These are phyloP conservation scores for Lycia hirtaria DNA, from an alignment of 2,888 invertebrate species.

Conservation along the genomic window DNA sequence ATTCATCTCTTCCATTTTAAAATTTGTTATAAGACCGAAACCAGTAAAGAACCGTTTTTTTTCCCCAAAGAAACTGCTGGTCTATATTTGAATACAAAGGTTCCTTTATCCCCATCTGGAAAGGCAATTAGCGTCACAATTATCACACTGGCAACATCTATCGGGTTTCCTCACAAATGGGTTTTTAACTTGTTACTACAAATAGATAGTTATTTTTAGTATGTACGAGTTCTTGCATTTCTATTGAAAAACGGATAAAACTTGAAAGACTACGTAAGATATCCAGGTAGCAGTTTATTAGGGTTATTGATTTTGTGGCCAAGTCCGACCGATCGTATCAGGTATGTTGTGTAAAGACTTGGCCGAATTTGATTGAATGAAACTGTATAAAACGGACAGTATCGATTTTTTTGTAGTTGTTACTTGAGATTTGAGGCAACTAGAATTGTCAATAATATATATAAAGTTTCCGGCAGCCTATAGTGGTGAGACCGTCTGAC, in stretches of 20 bases:
- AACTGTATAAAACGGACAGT: too few relatives aligned
- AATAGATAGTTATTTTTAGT: background rate
- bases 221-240: background rate
- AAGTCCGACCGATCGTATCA: too few relatives aligned
- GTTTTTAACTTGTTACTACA: slow-evolving; percentile 10
- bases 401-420: too few relatives aligned
- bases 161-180: slow-evolving; percentile 29
- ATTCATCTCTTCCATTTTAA: background rate
- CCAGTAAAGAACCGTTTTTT: background rate
- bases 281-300: too few relatives aligned
- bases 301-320: too few relatives aligned
- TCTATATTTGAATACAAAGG: slow-evolving; percentile 28
- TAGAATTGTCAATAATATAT: too few relatives aligned
- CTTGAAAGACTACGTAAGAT: too few relatives aligned
- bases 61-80: slow-evolving; percentile 3
- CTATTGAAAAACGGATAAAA: background rate
- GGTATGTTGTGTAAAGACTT: too few relatives aligned
- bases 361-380: too few relatives aligned
- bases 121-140: slow-evolving; percentile 31
- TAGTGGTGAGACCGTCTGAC: too few relatives aligned
- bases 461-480: too few relatives aligned
- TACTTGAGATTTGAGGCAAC: too few relatives aligned
- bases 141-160: slow-evolving; percentile 22
- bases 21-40: background rate
- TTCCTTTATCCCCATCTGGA: slow-evolving; percentile 22